These are phyloP conservation scores for Stigmatopora nigra DNA, from an alignment of 2,113 vertebrate species.

Conservation along the genomic window DNA sequence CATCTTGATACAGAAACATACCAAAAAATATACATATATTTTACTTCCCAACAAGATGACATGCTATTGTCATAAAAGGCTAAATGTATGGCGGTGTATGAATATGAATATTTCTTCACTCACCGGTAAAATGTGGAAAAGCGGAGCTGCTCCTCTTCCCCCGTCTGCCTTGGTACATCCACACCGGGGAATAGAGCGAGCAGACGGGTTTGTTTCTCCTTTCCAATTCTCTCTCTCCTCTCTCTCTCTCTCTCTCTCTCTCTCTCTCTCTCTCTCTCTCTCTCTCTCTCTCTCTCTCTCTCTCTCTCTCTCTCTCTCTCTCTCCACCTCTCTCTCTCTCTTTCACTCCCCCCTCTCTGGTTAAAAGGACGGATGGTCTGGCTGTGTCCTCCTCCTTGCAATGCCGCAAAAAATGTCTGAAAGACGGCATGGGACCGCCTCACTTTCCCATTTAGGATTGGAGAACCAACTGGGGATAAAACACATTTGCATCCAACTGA, in stretches of 20 bases:
- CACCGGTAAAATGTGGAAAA: conserved; percentile 54
- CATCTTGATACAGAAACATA: neutral
- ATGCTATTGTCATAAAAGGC: conserved; percentile 3
- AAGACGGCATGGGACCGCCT: conserved; percentile 21
- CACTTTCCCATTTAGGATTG: conserved; percentile 13
- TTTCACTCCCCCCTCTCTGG: neutral
- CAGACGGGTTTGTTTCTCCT: conserved; percentile 57
- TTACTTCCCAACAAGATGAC: neutral
- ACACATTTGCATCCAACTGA: conserved; percentile 19
- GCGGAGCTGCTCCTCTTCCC: conserved; percentile 50
- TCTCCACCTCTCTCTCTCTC: neutral
- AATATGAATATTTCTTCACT: conserved; percentile 35
- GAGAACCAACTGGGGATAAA: conserved; percentile 13
- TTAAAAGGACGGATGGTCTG: conserved; percentile 25
- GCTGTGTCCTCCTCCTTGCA: conserved; percentile 28
- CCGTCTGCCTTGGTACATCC: conserved; percentile 65
- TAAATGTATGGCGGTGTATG: neutral
- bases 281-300: neutral
- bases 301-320: neutral
- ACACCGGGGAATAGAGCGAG: conserved; percentile 74
- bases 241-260: conserved; percentile 1
- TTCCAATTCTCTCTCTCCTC: conserved; percentile 21
- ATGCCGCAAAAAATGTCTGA: conserved; percentile 31
- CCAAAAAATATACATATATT: neutral
- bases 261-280: neutral